phyloP scores from a whole-genome alignment of 2,113 vertebrate genomes.

The Macrotis lagotis region DNA sequence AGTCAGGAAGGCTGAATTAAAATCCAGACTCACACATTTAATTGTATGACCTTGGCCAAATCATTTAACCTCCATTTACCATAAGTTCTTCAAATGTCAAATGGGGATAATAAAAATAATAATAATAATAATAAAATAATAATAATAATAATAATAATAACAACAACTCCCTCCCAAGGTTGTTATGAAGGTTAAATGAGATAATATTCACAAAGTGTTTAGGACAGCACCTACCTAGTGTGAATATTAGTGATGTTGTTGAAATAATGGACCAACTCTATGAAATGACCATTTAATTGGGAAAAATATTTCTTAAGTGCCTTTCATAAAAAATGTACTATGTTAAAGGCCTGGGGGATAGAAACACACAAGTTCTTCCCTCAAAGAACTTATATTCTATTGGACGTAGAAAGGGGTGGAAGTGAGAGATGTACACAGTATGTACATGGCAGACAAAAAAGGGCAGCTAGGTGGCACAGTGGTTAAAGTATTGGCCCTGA shows the following conservation, averaged over 20 bases:
- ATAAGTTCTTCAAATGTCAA: not conserved
- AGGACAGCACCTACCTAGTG: not conserved
- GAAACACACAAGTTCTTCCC: not conserved
- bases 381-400: not conserved
- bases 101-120: too few relatives aligned
- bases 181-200: not conserved
- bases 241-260: not conserved
- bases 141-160: too few relatives aligned
- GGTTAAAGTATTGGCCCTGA: too few relatives aligned
- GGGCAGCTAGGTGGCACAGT: too few relatives aligned
- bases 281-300: not conserved
- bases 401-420: not conserved
- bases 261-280: not conserved
- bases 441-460: too few relatives aligned
- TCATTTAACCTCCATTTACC: not conserved
- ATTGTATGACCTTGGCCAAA: not conserved
- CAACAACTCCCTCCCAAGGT: not conserved
- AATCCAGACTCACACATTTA: not conserved
- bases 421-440: not conserved
- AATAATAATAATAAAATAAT: too few relatives aligned
- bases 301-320: not conserved
- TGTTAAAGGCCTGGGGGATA: not conserved
- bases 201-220: not conserved
- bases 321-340: not conserved
- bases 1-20: not conserved